Evolutionary conservation across 1,140 invertebrate genomes (phyloP), one percentile per base, ranked within the genome.

Genomic region (Megathymus violae): DNA sequence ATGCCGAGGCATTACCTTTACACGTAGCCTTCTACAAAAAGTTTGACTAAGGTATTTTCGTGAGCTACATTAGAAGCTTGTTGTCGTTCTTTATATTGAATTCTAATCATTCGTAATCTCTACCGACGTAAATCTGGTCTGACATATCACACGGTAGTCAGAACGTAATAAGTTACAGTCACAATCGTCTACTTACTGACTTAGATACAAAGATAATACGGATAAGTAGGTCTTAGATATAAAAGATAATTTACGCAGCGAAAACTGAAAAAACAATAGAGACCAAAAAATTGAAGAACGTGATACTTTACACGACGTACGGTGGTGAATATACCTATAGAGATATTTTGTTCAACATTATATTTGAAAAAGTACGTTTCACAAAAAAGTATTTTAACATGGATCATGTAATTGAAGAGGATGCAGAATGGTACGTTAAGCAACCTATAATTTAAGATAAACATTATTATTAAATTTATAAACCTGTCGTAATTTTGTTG

Each of bases 331-430:
- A 31, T 31, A 7, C n/a, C 4, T 7, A 31, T 31, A 7, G 9
- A 31, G 1, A 31, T 5, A 9, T 31, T 31, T 31, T 31, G 9
- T 7, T 31, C 4, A 31, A 5, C 19, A 31, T 31, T 9, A 31
- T 22, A 31, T 31, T 31, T 7, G 27, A 31, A 7, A 7, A 31
- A 3, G 9, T 31, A 7, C 4, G 4, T 1, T 31, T 4, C 27
- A 31, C 4, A 22, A 22, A 22, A 3, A 2, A 22, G 19, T 22
- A 22, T 22, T 51, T 19, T 25, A 62, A 31, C 11, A 83, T 82
- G 76, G 79, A 83, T 16, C 68, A 80, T 54, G 62, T 75, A 38
- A 81, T 76, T 4, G 41, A 68, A 41, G 77, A 81, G 56, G 71
- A 75, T 25, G 40, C 51, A 9, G 75, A 76, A 64, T 78, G 77